Evolutionary conservation across 2,888 invertebrate species (phyloP).

Genomic region (Cephalotes varians): DNA sequence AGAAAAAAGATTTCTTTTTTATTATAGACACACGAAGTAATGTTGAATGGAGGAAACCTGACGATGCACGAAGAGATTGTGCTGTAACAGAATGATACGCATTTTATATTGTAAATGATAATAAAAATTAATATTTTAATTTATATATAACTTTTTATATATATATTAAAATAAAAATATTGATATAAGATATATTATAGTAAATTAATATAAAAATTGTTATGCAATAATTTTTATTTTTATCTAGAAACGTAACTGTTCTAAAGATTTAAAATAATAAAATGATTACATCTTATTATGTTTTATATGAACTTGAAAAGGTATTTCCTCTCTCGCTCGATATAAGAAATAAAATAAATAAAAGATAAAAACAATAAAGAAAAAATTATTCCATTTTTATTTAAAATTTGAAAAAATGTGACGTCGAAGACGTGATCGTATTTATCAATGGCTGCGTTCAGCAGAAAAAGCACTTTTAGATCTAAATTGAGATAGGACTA

Average conservation of each 20-base stretch:
- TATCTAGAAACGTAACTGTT: background rate
- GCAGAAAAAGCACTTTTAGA: no score
- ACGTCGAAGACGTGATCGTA: no score
- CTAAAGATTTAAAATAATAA: background rate
- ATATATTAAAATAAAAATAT: background rate
- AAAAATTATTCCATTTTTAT: no score
- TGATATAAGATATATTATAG: background rate
- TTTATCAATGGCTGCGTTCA: no score
- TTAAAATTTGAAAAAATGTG: no score
- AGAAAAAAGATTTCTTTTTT: conserved; percentile 17
- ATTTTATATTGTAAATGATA: conserved; percentile 1
- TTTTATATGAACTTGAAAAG: no score
- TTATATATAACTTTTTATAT: background rate
- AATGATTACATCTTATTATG: background rate
- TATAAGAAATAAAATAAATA: no score
- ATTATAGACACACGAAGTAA: conserved; percentile 71
- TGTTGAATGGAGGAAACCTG: conserved; percentile 79
- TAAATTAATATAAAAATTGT: background rate
- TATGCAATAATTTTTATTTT: background rate
- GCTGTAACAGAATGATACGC: conserved; percentile 55
- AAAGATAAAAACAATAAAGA: no score
- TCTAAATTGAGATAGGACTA: no score
- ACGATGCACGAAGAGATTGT: conserved; percentile 76
- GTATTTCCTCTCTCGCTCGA: no score
- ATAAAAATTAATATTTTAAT: background rate